phyloP scores from a whole-genome alignment of 1,140 invertebrate genomes.

The Rhopalosiphum padi region DNA sequence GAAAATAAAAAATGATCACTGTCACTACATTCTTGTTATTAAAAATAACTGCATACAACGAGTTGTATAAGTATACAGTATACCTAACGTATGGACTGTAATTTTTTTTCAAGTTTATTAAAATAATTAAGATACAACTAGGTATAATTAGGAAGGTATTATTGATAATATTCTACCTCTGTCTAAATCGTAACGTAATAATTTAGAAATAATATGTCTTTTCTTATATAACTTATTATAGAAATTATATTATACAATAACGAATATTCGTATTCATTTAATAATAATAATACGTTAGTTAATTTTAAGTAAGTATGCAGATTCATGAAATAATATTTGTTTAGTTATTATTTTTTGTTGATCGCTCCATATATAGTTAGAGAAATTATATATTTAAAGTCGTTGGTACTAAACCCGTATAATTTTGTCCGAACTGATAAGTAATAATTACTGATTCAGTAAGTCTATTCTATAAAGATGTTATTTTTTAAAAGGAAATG shows the following conservation, averaged over 20 bases:
- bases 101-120: not conserved
- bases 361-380: not conserved
- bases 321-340: not conserved
- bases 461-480: not conserved
- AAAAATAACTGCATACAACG: not conserved
- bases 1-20: not conserved
- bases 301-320: not conserved
- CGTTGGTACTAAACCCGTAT: not conserved
- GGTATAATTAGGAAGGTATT: not conserved
- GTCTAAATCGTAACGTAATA: not conserved
- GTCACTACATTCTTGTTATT: not conserved
- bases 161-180: not conserved
- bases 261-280: not conserved
- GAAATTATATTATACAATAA: not conserved
- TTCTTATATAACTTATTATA: not conserved
- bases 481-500: not conserved
- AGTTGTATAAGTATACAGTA: not conserved
- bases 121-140: not conserved
- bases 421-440: not conserved
- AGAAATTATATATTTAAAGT: not conserved
- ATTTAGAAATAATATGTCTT: not conserved
- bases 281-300: too few species aligned
- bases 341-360: not conserved
- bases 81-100: not conserved
- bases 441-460: not conserved